A percentile compares a stretch with the other conserved stretches of the same genome.
Evolutionary conservation across 2,888 invertebrate species (phyloP).

Genomic region (Ochropleura plecta): DNA sequence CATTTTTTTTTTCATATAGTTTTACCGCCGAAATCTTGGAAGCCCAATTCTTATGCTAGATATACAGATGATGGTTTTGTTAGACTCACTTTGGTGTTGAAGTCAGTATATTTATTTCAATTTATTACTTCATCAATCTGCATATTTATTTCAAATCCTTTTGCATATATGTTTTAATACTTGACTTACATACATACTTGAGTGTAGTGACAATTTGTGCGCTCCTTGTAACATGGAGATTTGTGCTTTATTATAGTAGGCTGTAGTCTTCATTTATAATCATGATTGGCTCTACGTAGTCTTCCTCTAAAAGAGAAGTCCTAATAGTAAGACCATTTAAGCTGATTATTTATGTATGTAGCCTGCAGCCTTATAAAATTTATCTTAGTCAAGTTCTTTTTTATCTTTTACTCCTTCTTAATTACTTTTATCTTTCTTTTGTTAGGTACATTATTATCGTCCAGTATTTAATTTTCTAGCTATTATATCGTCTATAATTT

Average conservation of each 20-base stretch:
- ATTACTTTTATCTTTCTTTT: not conserved
- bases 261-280: not conserved
- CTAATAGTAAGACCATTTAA: not conserved
- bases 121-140: not conserved
- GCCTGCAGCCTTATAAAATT: not conserved
- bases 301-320: not conserved
- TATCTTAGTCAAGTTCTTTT: not conserved
- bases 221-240: not conserved
- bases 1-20: conserved; percentile 55
- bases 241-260: not conserved
- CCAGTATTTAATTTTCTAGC: not conserved
- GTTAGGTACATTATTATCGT: conserved; percentile 4
- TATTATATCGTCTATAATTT: not conserved
- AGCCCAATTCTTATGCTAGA: conserved; percentile 69
- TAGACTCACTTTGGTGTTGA: not conserved
- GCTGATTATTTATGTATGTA: not conserved
- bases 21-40: conserved; percentile 65
- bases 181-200: not conserved
- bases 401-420: not conserved
- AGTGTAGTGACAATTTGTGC: not conserved
- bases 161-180: not conserved
- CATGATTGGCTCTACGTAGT: not conserved
- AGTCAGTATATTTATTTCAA: not conserved
- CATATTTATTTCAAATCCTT: conserved; percentile 2
- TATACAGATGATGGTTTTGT: conserved; percentile 61